A percentile compares a stretch with the other conserved stretches of the same genome.
Conservation (phyloP, 2,888 invertebrate genomes). For the Piscicola geometra region DNA sequence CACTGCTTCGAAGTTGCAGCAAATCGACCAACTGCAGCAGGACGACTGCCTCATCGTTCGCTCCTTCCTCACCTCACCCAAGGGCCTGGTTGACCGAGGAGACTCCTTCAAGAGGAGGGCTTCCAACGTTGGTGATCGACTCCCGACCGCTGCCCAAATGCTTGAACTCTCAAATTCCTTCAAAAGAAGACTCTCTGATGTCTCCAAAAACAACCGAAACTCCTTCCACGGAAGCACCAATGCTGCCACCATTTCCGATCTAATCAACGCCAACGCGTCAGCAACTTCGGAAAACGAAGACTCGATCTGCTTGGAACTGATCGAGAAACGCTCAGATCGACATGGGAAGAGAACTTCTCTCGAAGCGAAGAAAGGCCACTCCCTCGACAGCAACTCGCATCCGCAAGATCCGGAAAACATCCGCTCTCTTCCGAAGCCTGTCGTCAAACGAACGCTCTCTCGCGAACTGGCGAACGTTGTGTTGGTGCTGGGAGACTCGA, state of each 20-base stretch:
- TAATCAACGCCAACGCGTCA: slow-evolving; percentile 26
- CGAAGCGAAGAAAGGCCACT: slow-evolving; percentile 15
- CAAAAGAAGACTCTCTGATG: slow-evolving; percentile 24
- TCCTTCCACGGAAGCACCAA: slow-evolving; percentile 11
- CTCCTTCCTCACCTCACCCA: slow-evolving; percentile 32
- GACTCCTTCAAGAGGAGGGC: slow-evolving; percentile 34
- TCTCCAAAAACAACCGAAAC: slow-evolving; percentile 6
- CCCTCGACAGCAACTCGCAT: neutral
- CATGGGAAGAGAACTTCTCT: slow-evolving; percentile 8
- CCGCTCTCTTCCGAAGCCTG: neutral
- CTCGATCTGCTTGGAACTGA: slow-evolving; percentile 13
- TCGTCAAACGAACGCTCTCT: slow-evolving; percentile 21
- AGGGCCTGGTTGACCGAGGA: slow-evolving; percentile 34
- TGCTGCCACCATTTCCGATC: slow-evolving; percentile 27
- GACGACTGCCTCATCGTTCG: slow-evolving; percentile 35
- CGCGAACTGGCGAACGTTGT: slow-evolving; percentile 28
- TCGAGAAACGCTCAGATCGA: neutral
- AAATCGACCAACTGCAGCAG: slow-evolving; percentile 32
- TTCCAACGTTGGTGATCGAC: slow-evolving; percentile 4
- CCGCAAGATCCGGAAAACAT: neutral
- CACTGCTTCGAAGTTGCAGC: slow-evolving; percentile 33
- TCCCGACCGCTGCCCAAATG: neutral
- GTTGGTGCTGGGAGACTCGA: slow-evolving; percentile 34
- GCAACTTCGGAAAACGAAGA: slow-evolving; percentile 15
- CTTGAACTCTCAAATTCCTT: neutral